These are phyloP conservation scores for Phycodurus eques DNA, from an alignment of 2,113 vertebrate species.

Conservation along the genomic window DNA sequence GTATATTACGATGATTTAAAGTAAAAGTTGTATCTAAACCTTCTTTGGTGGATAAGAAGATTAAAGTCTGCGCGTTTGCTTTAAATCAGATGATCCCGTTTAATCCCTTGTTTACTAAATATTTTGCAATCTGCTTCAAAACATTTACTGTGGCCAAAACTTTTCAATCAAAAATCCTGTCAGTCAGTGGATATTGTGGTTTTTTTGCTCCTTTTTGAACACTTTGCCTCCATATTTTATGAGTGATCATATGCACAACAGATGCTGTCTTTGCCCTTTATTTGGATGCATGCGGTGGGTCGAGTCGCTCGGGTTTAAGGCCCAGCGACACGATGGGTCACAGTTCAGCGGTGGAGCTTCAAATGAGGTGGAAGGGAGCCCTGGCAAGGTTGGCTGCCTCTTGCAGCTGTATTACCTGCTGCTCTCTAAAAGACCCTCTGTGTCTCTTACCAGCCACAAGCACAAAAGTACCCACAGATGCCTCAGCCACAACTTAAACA, in stretches of 20 bases:
- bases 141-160: background rate
- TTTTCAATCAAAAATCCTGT: background rate
- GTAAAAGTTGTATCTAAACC: background rate
- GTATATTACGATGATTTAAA: background rate
- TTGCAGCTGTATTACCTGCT: constrained; percentile 43
- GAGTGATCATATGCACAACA: constrained; percentile 17
- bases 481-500: background rate
- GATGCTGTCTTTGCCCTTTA: constrained; percentile 23
- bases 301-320: constrained; percentile 11
- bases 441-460: constrained; percentile 26
- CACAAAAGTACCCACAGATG: background rate
- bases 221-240: constrained; percentile 21
- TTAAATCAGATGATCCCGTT: constrained; percentile 9
- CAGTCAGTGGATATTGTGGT: background rate
- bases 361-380: constrained; percentile 43
- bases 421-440: constrained; percentile 11
- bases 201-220: background rate
- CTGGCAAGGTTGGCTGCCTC: constrained; percentile 24
- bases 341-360: constrained; percentile 39
- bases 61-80: background rate
- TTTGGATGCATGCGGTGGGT: constrained; percentile 16
- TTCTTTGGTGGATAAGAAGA: constrained; percentile 5
- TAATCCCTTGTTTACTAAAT: constrained; percentile 37
- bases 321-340: constrained; percentile 41
- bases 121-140: constrained; percentile 1